phyloP scores from a whole-genome alignment of 2,113 vertebrate species.

The Erythrocebus patas region DNA sequence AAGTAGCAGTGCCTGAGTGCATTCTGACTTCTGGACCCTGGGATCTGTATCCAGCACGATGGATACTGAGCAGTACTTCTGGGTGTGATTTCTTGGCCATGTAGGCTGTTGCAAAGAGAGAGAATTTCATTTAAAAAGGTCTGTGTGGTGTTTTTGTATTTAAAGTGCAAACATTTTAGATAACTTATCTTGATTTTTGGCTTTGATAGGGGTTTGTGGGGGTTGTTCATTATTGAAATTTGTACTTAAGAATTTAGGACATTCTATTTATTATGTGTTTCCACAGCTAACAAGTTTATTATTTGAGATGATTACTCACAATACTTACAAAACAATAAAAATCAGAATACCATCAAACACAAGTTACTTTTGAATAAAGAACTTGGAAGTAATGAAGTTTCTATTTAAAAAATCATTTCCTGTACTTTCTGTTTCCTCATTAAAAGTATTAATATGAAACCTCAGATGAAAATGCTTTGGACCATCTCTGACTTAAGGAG shows the following conservation, averaged over 20 bases:
- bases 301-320: neutral
- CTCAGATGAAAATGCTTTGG: neutral
- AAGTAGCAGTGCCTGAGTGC: neutral
- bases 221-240: neutral
- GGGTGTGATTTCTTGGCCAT: neutral
- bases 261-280: neutral
- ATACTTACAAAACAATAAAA: neutral
- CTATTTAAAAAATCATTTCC: neutral
- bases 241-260: neutral
- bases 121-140: neutral
- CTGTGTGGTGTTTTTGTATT: neutral
- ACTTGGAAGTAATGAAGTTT: neutral
- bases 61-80: no score
- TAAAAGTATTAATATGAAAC: neutral
- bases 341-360: neutral
- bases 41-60: rapidly evolving
- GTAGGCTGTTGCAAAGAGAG: neutral
- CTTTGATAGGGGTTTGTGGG: neutral
- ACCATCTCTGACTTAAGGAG: neutral
- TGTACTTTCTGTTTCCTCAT: neutral
- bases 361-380: neutral
- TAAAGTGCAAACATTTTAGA: neutral
- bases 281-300: neutral
- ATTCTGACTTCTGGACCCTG: neutral
- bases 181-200: neutral